Percentiles rank a stretch among this genome's conserved stretches.
Conservation (phyloP, 2,797 vertebrate species). For the Lepilemur ruficaudatus region DNA sequence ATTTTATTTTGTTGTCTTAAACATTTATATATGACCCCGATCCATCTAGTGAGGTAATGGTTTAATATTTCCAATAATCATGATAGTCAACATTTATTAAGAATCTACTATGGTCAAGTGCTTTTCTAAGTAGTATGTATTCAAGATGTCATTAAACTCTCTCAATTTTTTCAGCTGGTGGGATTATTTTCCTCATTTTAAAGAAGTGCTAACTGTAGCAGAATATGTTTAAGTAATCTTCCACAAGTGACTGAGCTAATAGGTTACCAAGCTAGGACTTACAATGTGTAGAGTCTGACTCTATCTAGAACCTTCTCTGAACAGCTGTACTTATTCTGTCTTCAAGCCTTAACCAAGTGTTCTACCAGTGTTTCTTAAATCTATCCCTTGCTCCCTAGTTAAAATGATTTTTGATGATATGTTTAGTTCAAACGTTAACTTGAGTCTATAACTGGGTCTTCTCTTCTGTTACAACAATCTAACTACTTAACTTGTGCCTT, state of each 20-base stretch:
- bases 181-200: not conserved
- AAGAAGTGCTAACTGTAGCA: not conserved
- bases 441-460: not conserved
- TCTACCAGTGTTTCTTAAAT: not conserved
- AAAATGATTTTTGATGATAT: not conserved
- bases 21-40: not conserved
- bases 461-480: not conserved
- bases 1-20: not conserved
- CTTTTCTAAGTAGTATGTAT: not conserved
- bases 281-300: not conserved
- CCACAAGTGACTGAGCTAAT: not conserved
- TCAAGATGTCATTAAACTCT: not conserved
- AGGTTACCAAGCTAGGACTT: not conserved
- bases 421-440: not conserved
- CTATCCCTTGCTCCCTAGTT: not conserved
- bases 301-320: not conserved
- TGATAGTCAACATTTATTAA: not conserved
- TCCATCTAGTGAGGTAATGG: not conserved
- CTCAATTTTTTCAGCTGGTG: not conserved
- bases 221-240: not conserved
- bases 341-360: not conserved
- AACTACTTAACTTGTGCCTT: not conserved
- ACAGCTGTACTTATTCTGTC: not conserved
- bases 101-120: not conserved
- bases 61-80: not conserved